Evolutionary conservation across 1,140 invertebrate genomes (phyloP), one percentile per base, ranked within the genome.

Genomic region (Luehdorfia chinensis): DNA sequence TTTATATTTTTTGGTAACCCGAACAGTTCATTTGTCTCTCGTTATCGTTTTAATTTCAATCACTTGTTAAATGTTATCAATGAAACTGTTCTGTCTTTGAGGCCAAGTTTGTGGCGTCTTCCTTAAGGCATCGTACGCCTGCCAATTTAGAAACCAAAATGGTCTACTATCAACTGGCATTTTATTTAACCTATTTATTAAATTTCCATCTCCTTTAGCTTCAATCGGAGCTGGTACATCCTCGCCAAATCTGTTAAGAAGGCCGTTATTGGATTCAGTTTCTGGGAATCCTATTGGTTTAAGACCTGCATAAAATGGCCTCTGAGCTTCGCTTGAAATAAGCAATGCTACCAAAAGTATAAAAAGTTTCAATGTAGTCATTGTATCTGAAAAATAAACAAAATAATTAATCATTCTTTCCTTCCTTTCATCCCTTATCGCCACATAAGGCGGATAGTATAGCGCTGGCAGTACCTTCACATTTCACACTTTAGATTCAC

Each of bases 61-160:
- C n/a, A n/a, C 8, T 23, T 27, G 8, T 33, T 41, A 52, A 32
- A 28, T 33, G 44, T 34, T 33, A 5, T 53, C 51, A 14, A 59
- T 53, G 36, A 77, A 80, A 5, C 21, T 43, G 37, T 67, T 80
- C 0, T 63, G 66, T 12, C 60, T 69, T 7, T 54, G 48, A 1
- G 60, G 70, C 9, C 65, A 84, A 3, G 63, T 74, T 45, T 78
- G 66, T 7, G 73, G 76, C 16, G 75, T 74, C 14, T 61, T 72
- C 16, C 86, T 81, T 0, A 83, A 36, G 1, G 34, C 72, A 28
- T 89, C 83, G 9, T 90, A 89, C 1, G 85, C 73, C 16, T 75
- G 67, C 69, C 84, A 84, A 48, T 91, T 91, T 1, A 90, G 16
- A 21, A 83, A 88, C 89, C 89, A 90, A 53, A 90, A 90, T 0